Evolutionary conservation across 2,888 invertebrate species (phyloP).

Genomic region (Bursaphelenchus okinawaensis): DNA sequence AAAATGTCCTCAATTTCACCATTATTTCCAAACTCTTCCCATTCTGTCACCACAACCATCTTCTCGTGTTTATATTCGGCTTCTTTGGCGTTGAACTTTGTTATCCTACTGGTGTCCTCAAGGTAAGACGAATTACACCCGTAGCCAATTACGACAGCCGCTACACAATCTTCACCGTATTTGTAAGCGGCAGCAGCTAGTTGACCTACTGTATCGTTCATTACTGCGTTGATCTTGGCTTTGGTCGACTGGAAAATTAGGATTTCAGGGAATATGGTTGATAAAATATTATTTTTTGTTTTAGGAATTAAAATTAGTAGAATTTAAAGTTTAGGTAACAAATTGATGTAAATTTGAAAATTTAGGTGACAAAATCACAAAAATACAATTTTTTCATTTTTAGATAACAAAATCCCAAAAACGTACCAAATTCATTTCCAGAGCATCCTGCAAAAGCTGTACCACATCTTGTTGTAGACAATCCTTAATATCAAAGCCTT

Average conservation of each 20-base stretch:
- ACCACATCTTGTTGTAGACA: slow-evolving; percentile 57
- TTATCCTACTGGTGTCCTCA: slow-evolving; percentile 53
- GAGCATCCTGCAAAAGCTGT: slow-evolving; percentile 52
- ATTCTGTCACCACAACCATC: slow-evolving; percentile 58
- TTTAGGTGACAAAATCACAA: slow-evolving; percentile 7
- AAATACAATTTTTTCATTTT: too few relatives aligned
- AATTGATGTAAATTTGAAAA: slow-evolving; percentile 2
- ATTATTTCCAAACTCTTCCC: slow-evolving; percentile 58
- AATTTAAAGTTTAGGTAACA: too few relatives aligned
- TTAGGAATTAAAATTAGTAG: not conserved
- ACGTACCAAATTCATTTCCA: slow-evolving; percentile 55
- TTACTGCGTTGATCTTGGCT: slow-evolving; percentile 57
- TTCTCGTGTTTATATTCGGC: slow-evolving; percentile 47
- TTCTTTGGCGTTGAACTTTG: slow-evolving; percentile 51
- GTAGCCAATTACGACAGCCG: slow-evolving; percentile 57
- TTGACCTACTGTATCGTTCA: slow-evolving; percentile 58
- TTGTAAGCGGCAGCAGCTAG: slow-evolving; percentile 55
- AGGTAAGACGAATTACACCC: slow-evolving; percentile 58
- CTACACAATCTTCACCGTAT: slow-evolving; percentile 55
- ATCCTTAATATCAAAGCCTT: slow-evolving; percentile 57
- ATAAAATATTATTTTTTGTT: not conserved
- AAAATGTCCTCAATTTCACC: slow-evolving; percentile 54
- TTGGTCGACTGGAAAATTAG: slow-evolving; percentile 47
- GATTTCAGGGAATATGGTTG: not conserved
- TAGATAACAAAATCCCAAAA: not conserved